Base-by-base conservation (phyloP, 2,888 invertebrate genomes). In the Xanthorhoe designata region DNA sequence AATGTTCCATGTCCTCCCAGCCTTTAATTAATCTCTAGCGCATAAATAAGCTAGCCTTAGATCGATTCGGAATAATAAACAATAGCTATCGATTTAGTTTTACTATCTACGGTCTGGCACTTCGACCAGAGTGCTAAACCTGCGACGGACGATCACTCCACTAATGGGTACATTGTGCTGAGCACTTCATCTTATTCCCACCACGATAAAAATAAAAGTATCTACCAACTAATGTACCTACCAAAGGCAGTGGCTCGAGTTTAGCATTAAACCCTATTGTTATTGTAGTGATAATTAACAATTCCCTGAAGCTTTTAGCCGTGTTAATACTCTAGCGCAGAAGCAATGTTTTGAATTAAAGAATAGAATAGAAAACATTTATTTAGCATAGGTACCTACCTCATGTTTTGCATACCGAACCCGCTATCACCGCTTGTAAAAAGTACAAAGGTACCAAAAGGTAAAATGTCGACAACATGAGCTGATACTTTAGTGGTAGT, bases 11-110 rank as follows among this genome's bases (percentile, higher is more conserved):
- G 92, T 92, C 87, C 86, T 85, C 86, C 86, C 86, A 73, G 82
- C 81, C 81, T 82, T 91, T 92, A 92, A 92, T 93, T 93, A 92
- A 92, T 92, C 91, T 90, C 85, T 88, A 86, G 86, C 84, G 87
- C 88, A 91, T 92, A 92, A 92, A 92, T 91, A 92, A 90, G 38
- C 59, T 54, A 32, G 81, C 83, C 79, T 82, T 82, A 84, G 85
- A 88, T 87, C 86, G 87, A 87, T 87, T 81, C 77, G 75, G 83
- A 85, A 86, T 85, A 70, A 67, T 65, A 68, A 72, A 76, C 72
- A 69, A 75, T 69, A 59, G 66, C 63, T 50, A 52, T 57, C 60
- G 61, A 64, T 62, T 47, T 58, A 29, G 50, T 24, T 17, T 10
- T 7, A 50, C 17, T 17, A 47, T 63, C 47, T 51, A 45, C 60